Evolutionary conservation across 2,797 vertebrate genomes (phyloP), one percentile per base, ranked within the genome.

Genomic region (Thalassophryne amazonica): DNA sequence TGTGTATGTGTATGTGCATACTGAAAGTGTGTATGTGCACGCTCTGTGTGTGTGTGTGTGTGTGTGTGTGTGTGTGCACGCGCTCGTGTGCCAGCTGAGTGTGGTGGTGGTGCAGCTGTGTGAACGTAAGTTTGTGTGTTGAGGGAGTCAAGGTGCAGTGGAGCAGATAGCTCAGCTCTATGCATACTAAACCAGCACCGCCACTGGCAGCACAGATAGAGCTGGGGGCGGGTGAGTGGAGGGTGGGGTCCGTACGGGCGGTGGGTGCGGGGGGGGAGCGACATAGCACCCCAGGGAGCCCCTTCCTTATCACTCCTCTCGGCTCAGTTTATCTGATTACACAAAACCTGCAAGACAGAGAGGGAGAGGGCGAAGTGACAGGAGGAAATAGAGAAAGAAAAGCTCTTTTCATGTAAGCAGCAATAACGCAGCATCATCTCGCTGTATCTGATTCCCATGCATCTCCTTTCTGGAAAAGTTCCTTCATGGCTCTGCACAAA

Each of bases 121-220:
- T 40, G 54, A 30, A 16, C 40, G 49, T 40, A 33, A 19, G 22
- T 30, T 9, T 41, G 32, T 47, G 34, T 47, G 50, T 60, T 36
- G 53, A 67, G n/a, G 93, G 92, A 94, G 93, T 94, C 95, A 97
- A 98, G 95, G 96, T 98, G 96, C 94, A 97, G 90, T 83, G 88
- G 93, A 93, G 93, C 93, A 96, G 96, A 98, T 98, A 98, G 95
- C 93, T 92, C 91, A 92, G 92, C 92, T 97, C 95, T 96, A 98
- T 98, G 95, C 95, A 98, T 98, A 98, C 94, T 97, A 98, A 91
- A 88, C 80, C 61, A 61, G 46, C 73, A 75, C 73, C 12, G 77
- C 83, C 83, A 94, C 90, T 91, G 91, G 93, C 92, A 90, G 93
- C 90, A 86, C 86, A 93, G 92, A 93, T 89, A 93, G 91, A 92